phyloP scores from a whole-genome alignment of 2,888 invertebrate species.

The Poecilobothrus nobilitatus region DNA sequence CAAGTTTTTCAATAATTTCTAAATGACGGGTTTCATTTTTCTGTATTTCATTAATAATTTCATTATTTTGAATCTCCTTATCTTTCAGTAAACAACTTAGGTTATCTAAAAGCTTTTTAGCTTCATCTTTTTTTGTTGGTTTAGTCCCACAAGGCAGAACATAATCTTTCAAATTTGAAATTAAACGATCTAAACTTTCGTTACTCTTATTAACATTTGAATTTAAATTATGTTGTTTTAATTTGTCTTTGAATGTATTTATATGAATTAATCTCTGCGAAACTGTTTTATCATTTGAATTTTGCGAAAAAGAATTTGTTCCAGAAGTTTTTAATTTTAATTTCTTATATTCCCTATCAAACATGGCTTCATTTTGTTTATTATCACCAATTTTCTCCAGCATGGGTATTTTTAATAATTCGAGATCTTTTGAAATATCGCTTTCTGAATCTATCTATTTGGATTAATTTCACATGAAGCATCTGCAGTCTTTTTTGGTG shows the following conservation, averaged over 20 bases:
- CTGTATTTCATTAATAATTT: no score
- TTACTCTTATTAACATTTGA: not conserved
- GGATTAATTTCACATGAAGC: slow-evolving; percentile 25
- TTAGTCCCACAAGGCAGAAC: slow-evolving; percentile 25
- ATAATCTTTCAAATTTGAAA: slow-evolving; percentile 27
- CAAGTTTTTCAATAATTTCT: not conserved
- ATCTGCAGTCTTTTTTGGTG: slow-evolving; percentile 27
- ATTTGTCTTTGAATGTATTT: not conserved
- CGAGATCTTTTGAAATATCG: slow-evolving; percentile 25
- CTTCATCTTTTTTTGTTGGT: slow-evolving; percentile 25
- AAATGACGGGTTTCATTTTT: not conserved
- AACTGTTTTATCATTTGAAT: not conserved
- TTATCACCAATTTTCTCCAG: slow-evolving; percentile 15
- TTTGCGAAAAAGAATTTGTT: not conserved
- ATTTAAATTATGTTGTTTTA: not conserved
- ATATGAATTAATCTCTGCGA: not conserved
- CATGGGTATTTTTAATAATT: slow-evolving; percentile 31
- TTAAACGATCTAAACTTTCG: slow-evolving; percentile 17
- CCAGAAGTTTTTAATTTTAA: not conserved
- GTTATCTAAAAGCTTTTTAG: slow-evolving; percentile 27
- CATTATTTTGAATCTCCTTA: slow-evolving; percentile 17
- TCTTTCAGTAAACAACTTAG: slow-evolving; percentile 26
- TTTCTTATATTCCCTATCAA: no score
- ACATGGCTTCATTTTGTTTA: not conserved
- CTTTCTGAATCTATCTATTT: slow-evolving; percentile 28